phyloP scores from a whole-genome alignment of 2,797 vertebrate genomes.

The Corythornis leucogaster region DNA sequence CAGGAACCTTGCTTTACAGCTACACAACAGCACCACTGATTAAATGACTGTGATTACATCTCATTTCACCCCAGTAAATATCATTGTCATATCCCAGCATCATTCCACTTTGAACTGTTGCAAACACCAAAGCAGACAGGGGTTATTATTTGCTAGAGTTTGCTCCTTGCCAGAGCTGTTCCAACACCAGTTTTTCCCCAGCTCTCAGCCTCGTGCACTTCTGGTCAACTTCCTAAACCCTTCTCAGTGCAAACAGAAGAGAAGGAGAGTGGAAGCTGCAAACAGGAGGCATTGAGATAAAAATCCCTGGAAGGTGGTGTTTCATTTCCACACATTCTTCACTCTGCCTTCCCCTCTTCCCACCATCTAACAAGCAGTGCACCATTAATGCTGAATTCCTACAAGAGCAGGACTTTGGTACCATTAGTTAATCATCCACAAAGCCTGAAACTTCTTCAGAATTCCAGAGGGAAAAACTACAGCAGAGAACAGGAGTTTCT shows the following conservation, averaged over 20 bases:
- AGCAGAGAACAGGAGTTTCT: neutral
- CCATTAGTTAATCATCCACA: slow-evolving; percentile 21
- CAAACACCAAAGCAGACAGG: neutral
- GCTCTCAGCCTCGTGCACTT: neutral
- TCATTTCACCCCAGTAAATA: neutral
- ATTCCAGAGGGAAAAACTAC: neutral
- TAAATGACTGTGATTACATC: neutral
- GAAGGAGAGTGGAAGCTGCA: neutral
- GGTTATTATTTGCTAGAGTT: neutral
- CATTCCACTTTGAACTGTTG: neutral
- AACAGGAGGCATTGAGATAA: neutral
- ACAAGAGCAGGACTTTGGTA: neutral
- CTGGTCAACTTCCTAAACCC: neutral
- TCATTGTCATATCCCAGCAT: neutral
- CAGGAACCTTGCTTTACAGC: neutral
- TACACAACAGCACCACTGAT: neutral
- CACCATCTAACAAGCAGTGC: neutral
- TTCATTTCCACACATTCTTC: neutral
- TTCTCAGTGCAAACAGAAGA: neutral
- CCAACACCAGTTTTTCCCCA: neutral
- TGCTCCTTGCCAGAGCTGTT: neutral
- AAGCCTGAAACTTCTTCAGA: neutral
- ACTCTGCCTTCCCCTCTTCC: neutral
- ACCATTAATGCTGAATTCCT: neutral
- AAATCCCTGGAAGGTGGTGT: neutral